Base-by-base conservation (phyloP, 2,797 vertebrate genomes). In the Enteromius anoplus region DNA sequence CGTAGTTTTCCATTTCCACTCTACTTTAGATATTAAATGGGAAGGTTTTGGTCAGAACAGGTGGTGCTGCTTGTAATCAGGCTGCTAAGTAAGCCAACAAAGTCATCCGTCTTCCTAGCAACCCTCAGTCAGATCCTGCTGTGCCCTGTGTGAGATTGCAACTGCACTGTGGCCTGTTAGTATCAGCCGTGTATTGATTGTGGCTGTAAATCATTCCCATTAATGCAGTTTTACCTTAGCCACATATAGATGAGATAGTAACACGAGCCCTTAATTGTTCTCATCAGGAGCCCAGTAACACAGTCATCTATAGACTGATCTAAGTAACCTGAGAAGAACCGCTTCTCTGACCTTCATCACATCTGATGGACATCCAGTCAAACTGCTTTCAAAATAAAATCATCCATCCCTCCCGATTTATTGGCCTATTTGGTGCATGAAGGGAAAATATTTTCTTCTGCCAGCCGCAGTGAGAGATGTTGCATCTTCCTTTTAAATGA, bases 241-340 rank as follows among this genome's bases (percentile, higher is more conserved):
- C 85, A 84, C 86, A 75, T 91, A 88, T 89, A 92, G 93, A 92
- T 87, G 88, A 89, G 87, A 86, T 81, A 88, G 94, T 92, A 94
- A 94, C 87, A 86, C 76, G 91, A 95, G 90, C 87, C 79, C 86
- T 90, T 92, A 92, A 94, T 93, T 90, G 91, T 83, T 62, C 75
- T 89, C 81, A 42, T 65, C 51, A 86, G 83, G 85, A 89, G 86
- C 80, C 87, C 75, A 23, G 86, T 90, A 88, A 87, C 40, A 2
- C 85, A 69, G 34, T 86, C 80, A 3, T 76, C 73, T 84, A 45
- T 80, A 86, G 84, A 78, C 79, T 37, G 60, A 78, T 40, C 11
- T 6, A 23, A 70, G 94, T 90, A 95, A 95, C 88, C 32, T 0
- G 91, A 95, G 91, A 84, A 45, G 62, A 60, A 66, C 51, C 1